Percentiles rank a stretch among this genome's conserved stretches.
phyloP scores from a whole-genome alignment of 2,113 vertebrate species.

The Spheniscus mendiculus region DNA sequence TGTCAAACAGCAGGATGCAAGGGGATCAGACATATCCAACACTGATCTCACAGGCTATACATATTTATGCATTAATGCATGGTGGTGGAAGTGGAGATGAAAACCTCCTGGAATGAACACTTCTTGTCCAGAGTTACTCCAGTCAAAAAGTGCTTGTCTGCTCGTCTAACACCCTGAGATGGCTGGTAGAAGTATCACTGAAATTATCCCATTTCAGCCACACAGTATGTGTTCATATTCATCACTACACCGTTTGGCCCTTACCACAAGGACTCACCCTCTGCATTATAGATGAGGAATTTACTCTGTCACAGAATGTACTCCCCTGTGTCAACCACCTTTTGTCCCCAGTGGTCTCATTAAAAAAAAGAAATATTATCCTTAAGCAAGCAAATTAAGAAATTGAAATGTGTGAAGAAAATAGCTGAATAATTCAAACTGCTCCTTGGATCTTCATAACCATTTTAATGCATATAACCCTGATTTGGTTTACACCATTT shows the following conservation, averaged over 20 bases:
- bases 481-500: not conserved
- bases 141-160: not conserved
- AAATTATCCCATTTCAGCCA: not conserved
- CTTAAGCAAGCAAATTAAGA: not conserved
- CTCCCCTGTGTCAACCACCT: not conserved
- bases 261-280: not conserved
- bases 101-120: not conserved
- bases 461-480: not conserved
- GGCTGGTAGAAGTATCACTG: not conserved
- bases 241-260: not conserved
- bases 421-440: not conserved
- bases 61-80: not conserved
- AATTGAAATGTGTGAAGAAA: not conserved
- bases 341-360: not conserved
- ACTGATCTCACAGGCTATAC: not conserved
- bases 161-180: not conserved
- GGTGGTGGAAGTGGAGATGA: not conserved
- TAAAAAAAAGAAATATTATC: not conserved
- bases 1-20: not conserved
- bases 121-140: not conserved
- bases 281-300: not conserved
- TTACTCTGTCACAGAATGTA: not conserved
- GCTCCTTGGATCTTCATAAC: not conserved
- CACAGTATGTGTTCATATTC: not conserved
- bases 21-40: not conserved